phyloP scores from a whole-genome alignment of 1,140 invertebrate species.

The Sweltsa coloradensis region DNA sequence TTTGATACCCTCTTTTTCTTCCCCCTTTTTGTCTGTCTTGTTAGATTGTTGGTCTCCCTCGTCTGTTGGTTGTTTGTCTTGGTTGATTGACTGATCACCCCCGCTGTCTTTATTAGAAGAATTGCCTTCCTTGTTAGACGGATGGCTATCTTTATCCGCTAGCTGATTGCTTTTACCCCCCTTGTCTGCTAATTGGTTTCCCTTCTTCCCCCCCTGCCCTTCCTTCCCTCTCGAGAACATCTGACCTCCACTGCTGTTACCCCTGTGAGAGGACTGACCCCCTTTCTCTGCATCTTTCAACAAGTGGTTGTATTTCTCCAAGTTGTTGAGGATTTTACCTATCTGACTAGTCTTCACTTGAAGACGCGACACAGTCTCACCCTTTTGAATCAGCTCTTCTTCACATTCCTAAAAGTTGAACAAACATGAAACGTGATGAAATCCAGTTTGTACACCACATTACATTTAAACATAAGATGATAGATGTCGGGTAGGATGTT shows the following conservation, averaged over 20 bases:
- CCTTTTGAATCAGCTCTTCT: conserved; percentile 80
- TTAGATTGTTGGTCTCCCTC: no score
- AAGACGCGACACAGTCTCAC: conserved; percentile 78
- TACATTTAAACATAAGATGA: no score
- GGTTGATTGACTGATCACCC: no score
- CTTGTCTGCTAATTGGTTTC: background rate
- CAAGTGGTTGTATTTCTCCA: conserved; percentile 70
- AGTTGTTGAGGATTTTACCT: conserved; percentile 75
- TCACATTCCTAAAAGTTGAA: conserved; percentile 68
- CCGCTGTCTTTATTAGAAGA: no score
- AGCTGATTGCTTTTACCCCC: no score
- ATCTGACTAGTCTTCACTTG: conserved; percentile 83
- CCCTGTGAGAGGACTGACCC: background rate
- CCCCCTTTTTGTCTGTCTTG: no score
- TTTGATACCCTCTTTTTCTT: no score
- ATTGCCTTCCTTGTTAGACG: no score
- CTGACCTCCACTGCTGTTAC: background rate
- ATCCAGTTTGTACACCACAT: no score
- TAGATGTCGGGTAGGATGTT: no score
- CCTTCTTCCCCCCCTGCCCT: background rate
- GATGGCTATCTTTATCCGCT: no score
- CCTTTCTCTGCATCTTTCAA: conserved; percentile 37
- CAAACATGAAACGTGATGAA: background rate
- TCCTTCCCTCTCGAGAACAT: background rate
- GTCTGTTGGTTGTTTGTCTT: no score